These are phyloP conservation scores for Trinectes maculatus DNA, from an alignment of 2,113 vertebrate species.

Conservation along the genomic window DNA sequence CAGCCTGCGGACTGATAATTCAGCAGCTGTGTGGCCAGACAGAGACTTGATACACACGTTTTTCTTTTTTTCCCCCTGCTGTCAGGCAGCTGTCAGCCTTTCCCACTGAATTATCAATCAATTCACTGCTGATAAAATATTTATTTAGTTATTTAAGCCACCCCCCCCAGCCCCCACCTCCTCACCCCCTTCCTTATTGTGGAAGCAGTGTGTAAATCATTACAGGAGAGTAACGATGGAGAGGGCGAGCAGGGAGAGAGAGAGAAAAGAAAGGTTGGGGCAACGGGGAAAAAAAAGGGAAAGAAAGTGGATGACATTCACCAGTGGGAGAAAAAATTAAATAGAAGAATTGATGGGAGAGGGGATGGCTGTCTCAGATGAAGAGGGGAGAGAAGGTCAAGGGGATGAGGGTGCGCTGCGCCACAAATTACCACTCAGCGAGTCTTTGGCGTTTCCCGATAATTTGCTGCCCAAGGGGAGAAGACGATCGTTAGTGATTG, in stretches of 20 bases:
- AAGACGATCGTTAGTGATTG: slow-evolving; percentile 63
- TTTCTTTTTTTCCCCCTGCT: slow-evolving; percentile 19
- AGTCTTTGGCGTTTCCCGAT: slow-evolving; percentile 56
- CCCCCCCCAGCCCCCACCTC: neutral
- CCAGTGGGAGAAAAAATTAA: slow-evolving; percentile 37
- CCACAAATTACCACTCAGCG: slow-evolving; percentile 68
- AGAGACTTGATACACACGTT: slow-evolving; percentile 22
- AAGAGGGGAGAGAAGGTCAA: slow-evolving; percentile 68
- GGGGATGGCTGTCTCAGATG: slow-evolving; percentile 38
- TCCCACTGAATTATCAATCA: slow-evolving; percentile 59
- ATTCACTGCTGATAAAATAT: slow-evolving; percentile 57
- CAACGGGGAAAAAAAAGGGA: slow-evolving; percentile 22
- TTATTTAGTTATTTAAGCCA: slow-evolving; percentile 57
- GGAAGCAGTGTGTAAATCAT: slow-evolving; percentile 54
- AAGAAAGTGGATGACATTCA: slow-evolving; percentile 61
- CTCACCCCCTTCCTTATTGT: slow-evolving; percentile 11
- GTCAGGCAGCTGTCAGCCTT: slow-evolving; percentile 53
- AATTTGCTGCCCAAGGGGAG: slow-evolving; percentile 62
- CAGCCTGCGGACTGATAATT: slow-evolving; percentile 31
- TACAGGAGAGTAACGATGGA: slow-evolving; percentile 22
- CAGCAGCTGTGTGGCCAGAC: slow-evolving; percentile 43
- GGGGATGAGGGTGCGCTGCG: slow-evolving; percentile 50
- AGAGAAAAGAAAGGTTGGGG: slow-evolving; percentile 27
- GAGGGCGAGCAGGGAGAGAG: too few relatives aligned
- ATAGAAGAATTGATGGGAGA: slow-evolving; percentile 56